Evolutionary conservation across 64 coral and sea anemone species (phyloP).

Genomic region (Pocillopora verrucosa): DNA sequence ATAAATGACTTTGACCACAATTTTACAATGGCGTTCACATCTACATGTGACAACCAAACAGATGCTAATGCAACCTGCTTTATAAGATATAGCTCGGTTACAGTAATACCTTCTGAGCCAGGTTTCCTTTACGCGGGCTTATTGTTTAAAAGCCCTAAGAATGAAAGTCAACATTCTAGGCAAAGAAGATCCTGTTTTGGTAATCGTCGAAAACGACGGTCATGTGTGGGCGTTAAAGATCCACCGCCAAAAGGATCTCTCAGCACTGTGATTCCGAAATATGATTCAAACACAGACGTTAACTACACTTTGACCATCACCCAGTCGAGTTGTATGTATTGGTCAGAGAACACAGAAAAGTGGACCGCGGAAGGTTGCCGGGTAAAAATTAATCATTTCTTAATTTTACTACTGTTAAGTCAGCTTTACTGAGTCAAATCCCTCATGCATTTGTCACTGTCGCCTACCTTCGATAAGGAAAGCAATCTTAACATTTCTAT

Average conservation of each 20-base stretch:
- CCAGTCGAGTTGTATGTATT: constrained; percentile 37
- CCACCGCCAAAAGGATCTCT: not conserved
- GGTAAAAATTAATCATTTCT: not conserved
- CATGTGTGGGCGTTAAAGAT: constrained; percentile 22
- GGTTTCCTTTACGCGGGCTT: not conserved
- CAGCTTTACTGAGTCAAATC: not conserved
- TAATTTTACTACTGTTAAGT: too few relatives aligned
- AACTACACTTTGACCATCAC: not conserved
- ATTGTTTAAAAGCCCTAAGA: not conserved
- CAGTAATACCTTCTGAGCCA: not conserved
- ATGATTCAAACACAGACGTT: constrained; percentile 16
- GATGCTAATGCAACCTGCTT: too few relatives aligned
- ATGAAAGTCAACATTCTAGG: not conserved
- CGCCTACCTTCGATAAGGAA: not conserved
- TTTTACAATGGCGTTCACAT: too few relatives aligned
- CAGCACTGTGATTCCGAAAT: not conserved
- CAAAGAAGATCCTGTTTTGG: constrained; percentile 6
- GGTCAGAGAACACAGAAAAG: constrained; percentile 6
- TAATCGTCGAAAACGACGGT: not conserved
- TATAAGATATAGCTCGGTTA: not conserved
- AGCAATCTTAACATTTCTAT: too few relatives aligned
- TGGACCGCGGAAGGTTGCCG: constrained; percentile 27
- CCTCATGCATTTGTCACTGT: not conserved
- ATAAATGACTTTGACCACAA: too few relatives aligned
- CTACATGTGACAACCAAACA: too few relatives aligned